Percentiles rank a stretch among this genome's conserved stretches.
Conservation (phyloP, 2,797 vertebrate genomes). For the Eulemur albifrons region DNA sequence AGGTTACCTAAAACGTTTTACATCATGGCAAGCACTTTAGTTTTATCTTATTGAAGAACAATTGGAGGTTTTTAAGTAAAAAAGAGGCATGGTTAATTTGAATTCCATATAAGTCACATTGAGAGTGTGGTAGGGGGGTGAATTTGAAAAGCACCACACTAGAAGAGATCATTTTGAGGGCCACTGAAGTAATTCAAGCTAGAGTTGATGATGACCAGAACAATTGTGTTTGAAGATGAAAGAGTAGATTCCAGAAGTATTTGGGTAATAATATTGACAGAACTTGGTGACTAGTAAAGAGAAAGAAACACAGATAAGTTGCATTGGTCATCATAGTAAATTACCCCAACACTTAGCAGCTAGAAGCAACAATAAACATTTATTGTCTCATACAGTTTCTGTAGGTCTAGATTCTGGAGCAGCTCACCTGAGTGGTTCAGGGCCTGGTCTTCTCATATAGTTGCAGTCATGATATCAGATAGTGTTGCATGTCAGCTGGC, state of each 20-base stretch:
- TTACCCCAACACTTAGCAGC: not conserved
- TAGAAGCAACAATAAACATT: not conserved
- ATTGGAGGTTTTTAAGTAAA: not conserved
- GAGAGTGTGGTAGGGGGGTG: not conserved
- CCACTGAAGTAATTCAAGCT: not conserved
- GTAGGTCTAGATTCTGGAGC: not conserved
- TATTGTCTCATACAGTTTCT: not conserved
- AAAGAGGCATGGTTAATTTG: not conserved
- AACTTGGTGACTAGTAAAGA: not conserved
- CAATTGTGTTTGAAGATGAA: not conserved
- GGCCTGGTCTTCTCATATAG: not conserved
- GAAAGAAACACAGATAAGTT: not conserved
- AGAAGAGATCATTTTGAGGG: not conserved
- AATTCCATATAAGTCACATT: not conserved
- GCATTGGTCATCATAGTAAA: not conserved
- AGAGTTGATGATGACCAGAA: not conserved
- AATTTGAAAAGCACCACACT: not conserved
- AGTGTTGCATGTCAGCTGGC: not conserved
- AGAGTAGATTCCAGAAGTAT: not conserved
- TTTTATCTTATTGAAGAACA: not conserved
- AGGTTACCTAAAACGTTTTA: not conserved
- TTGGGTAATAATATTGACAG: not conserved
- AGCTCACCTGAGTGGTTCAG: not conserved
- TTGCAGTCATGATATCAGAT: not conserved
- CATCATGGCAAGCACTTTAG: not conserved